Conservation (phyloP, 1,140 invertebrate species). For the Aporrectodea caliginosa region DNA sequence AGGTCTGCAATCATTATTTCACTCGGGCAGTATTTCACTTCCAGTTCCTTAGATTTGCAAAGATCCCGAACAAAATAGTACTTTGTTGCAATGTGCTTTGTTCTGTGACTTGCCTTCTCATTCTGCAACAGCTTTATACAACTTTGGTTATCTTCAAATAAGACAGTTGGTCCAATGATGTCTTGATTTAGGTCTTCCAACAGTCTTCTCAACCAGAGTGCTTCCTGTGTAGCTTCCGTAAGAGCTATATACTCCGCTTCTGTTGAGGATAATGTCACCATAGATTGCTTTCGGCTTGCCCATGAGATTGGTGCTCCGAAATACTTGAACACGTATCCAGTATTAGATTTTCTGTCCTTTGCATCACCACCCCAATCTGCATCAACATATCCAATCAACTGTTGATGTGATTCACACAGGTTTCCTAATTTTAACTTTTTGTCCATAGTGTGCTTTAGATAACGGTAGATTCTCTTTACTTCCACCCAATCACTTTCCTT, state of each 20-base stretch:
- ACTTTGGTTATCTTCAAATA: not conserved
- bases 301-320: not conserved
- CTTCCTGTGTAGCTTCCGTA: not conserved
- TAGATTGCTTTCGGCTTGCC: not conserved
- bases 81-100: not conserved
- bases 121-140: not conserved
- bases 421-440: not conserved
- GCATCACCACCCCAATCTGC: not conserved
- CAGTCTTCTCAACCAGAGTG: not conserved
- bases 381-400: not conserved
- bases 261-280: not conserved
- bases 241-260: not conserved
- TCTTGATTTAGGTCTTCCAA: not conserved
- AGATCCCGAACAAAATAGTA: not conserved
- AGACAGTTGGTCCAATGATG: not conserved
- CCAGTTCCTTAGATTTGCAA: not conserved
- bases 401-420: not conserved
- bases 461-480: not conserved
- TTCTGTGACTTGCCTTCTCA: not conserved
- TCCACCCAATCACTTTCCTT: not conserved
- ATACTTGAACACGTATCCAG: not conserved
- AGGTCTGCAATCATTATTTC: not conserved
- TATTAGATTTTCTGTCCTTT: not conserved
- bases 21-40: not conserved
- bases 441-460: not conserved